These are phyloP conservation scores for Leptodactylus fuscus DNA, from an alignment of 2,113 vertebrate species.

Conservation along the genomic window DNA sequence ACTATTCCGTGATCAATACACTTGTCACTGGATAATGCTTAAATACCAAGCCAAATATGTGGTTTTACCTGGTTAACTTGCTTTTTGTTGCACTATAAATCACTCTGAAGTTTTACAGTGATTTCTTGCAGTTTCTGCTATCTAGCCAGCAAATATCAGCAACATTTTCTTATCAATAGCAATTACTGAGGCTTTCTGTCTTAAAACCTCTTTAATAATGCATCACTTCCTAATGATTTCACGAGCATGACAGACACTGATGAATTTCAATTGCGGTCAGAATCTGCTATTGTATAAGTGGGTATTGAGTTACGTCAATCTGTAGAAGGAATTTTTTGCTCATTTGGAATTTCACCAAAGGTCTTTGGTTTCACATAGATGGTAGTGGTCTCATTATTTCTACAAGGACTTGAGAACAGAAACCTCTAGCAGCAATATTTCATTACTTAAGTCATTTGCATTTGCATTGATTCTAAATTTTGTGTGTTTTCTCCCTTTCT, in stretches of 20 bases:
- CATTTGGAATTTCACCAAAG: constrained; percentile 9
- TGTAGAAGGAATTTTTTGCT: constrained; percentile 56
- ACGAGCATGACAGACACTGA: constrained; percentile 66
- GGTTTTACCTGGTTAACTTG: constrained; percentile 48
- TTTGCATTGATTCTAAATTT: neutral
- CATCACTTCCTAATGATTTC: constrained; percentile 71
- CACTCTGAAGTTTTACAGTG: constrained; percentile 51
- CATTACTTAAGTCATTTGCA: neutral
- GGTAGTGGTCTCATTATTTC: constrained; percentile 33
- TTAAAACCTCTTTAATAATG: constrained; percentile 70
- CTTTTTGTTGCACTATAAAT: constrained; percentile 50
- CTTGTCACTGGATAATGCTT: constrained; percentile 32
- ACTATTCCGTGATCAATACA: neutral
- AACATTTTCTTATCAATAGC: constrained; percentile 69
- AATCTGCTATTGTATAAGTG: constrained; percentile 67
- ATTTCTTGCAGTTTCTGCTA: constrained; percentile 43
- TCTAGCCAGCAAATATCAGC: constrained; percentile 63
- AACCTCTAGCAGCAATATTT: neutral
- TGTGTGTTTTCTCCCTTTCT: neutral
- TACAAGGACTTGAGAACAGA: too few relatives aligned
- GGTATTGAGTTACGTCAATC: constrained; percentile 66
- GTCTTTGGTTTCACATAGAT: constrained; percentile 15
- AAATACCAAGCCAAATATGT: constrained; percentile 26
- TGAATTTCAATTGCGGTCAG: constrained; percentile 71
- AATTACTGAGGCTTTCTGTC: constrained; percentile 65